These are phyloP conservation scores for Panurus biarmicus DNA, from an alignment of 2,113 vertebrate genomes.

Conservation along the genomic window DNA sequence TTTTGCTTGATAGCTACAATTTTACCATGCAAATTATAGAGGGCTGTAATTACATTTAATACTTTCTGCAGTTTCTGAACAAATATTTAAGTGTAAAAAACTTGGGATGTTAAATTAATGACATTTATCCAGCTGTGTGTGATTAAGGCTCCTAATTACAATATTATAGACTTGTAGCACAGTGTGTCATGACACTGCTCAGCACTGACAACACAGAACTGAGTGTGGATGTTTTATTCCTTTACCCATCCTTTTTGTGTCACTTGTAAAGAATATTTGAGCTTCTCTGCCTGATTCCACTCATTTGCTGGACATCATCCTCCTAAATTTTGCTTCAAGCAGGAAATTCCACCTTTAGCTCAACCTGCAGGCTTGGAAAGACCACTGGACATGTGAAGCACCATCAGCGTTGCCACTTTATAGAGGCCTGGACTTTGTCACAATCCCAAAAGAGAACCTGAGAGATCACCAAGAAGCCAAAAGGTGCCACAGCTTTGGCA, in stretches of 20 bases:
- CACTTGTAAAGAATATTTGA: not conserved
- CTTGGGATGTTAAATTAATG: not conserved
- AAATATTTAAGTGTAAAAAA: constrained; percentile 32
- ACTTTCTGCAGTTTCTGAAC: constrained; percentile 31
- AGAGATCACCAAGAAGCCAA: not conserved
- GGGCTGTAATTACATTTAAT: not conserved
- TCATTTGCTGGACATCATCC: not conserved
- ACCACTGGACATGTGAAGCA: not conserved
- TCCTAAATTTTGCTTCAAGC: not conserved
- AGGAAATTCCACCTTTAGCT: not conserved
- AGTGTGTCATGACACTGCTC: not conserved
- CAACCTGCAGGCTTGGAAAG: not conserved
- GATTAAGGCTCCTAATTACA: constrained; percentile 13
- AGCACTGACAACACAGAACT: not conserved
- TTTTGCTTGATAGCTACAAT: constrained; percentile 35
- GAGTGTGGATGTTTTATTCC: not conserved
- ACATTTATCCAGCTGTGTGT: not conserved
- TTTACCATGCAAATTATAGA: not conserved
- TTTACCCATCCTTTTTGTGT: not conserved
- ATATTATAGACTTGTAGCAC: not conserved
- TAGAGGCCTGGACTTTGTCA: not conserved
- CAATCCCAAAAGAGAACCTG: not conserved
- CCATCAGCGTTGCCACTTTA: not conserved
- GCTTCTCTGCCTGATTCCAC: not conserved
- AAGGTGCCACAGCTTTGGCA: not conserved